phyloP scores from a whole-genome alignment of 2,113 vertebrate genomes.

The Myiozetetes cayanensis region DNA sequence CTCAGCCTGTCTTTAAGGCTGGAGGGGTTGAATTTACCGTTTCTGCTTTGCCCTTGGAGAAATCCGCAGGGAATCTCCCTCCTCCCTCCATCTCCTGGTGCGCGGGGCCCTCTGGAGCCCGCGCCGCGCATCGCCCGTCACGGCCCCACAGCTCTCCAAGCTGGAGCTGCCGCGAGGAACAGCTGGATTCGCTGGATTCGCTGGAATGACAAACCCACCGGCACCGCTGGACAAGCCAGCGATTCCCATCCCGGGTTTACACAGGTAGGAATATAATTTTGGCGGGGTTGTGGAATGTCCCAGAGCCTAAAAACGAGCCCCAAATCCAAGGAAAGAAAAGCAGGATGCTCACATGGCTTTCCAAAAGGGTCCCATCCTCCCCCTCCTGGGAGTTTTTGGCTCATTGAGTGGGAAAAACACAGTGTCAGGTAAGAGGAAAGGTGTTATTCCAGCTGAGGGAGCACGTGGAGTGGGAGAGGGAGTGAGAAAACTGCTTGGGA shows the following conservation, averaged over 20 bases:
- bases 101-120: conserved; percentile 30
- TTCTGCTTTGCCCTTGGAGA: neutral
- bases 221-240: neutral
- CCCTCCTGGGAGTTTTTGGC: fast-evolving
- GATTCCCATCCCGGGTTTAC: neutral
- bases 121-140: neutral
- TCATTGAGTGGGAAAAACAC: neutral
- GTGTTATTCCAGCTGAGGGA: neutral
- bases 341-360: neutral
- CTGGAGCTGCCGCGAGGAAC: neutral
- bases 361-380: neutral
- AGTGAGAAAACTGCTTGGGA: neutral
- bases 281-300: neutral
- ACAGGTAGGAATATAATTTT: fast-evolving
- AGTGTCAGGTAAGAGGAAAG: fast-evolving
- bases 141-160: neutral
- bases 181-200: neutral
- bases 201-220: fast-evolving
- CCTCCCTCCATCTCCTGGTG: neutral
- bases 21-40: fast-evolving
- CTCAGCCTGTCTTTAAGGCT: neutral
- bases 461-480: neutral
- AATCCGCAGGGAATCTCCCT: neutral
- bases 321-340: neutral
- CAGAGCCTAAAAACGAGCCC: neutral